A percentile compares a stretch with the other conserved stretches of the same genome.
These are phyloP conservation scores for Dendrocincla fuliginosa DNA, from an alignment of 2,797 vertebrate species.

Conservation along the genomic window DNA sequence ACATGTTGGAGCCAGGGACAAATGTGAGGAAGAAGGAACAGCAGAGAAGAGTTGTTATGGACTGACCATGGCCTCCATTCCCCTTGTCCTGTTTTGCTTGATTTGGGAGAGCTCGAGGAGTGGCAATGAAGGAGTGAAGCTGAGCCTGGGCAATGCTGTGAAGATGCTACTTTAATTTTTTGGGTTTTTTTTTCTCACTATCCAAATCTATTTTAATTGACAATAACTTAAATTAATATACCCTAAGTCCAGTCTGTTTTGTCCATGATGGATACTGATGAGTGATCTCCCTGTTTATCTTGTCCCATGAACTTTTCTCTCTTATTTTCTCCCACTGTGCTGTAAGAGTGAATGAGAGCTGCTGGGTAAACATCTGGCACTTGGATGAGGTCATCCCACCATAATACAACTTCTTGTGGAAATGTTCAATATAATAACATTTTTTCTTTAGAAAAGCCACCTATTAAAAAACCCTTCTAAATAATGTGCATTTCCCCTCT, in stretches of 20 bases:
- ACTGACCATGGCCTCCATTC: neutral
- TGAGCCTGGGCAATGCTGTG: neutral
- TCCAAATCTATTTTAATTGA: neutral
- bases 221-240: neutral
- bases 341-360: neutral
- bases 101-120: neutral
- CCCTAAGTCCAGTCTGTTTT: neutral
- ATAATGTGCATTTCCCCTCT: neutral
- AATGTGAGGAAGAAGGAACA: neutral
- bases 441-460: neutral
- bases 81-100: accelerated
- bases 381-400: neutral
- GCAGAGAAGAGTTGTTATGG: neutral
- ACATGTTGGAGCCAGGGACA: neutral
- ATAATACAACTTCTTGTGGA: neutral
- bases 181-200: neutral
- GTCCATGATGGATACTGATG: neutral
- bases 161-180: neutral
- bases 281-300: neutral
- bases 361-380: neutral
- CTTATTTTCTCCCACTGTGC: neutral
- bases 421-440: neutral
- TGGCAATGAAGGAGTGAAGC: neutral
- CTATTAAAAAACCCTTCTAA: neutral
- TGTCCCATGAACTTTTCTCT: neutral